These are phyloP conservation scores for Macrophya alboannulata DNA, from an alignment of 2,888 invertebrate genomes.

Conservation along the genomic window DNA sequence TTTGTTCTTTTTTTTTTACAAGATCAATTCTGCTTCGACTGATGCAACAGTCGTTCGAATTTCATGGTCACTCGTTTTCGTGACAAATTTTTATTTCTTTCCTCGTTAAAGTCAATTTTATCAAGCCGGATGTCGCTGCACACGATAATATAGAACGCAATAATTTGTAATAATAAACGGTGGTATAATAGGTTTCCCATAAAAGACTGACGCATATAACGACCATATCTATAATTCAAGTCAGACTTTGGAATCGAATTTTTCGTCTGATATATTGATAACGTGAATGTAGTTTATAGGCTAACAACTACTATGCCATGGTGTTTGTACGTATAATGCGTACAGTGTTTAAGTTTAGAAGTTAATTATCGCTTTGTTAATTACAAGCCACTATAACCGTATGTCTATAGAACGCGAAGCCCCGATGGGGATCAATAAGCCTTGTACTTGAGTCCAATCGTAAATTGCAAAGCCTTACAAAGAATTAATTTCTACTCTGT, in stretches of 20 bases:
- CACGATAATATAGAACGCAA: neutral
- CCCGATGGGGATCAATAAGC: conserved; percentile 15
- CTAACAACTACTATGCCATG: neutral
- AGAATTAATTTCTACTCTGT: conserved; percentile 2
- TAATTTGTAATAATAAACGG: neutral
- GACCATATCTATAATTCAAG: neutral
- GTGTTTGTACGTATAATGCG: neutral
- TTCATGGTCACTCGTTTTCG: neutral
- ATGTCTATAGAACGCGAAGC: conserved; percentile 22
- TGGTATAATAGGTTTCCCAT: neutral
- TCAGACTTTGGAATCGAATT: conserved; percentile 26
- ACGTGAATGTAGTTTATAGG: neutral
- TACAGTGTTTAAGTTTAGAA: neutral
- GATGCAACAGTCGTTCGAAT: neutral
- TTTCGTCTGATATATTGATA: conserved; percentile 4
- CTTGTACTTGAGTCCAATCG: conserved; percentile 41
- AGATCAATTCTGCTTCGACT: conserved; percentile 8
- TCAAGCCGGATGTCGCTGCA: neutral
- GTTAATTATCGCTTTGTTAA: conserved; percentile 16
- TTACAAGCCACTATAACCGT: neutral
- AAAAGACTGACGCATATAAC: neutral
- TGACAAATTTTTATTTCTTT: conserved; percentile 2
- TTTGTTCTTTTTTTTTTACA: neutral
- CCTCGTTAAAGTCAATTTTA: conserved; percentile 33
- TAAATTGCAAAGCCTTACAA: conserved; percentile 50